phyloP scores from a whole-genome alignment of 2,888 invertebrate species.

The Trichopoda pennipes region DNA sequence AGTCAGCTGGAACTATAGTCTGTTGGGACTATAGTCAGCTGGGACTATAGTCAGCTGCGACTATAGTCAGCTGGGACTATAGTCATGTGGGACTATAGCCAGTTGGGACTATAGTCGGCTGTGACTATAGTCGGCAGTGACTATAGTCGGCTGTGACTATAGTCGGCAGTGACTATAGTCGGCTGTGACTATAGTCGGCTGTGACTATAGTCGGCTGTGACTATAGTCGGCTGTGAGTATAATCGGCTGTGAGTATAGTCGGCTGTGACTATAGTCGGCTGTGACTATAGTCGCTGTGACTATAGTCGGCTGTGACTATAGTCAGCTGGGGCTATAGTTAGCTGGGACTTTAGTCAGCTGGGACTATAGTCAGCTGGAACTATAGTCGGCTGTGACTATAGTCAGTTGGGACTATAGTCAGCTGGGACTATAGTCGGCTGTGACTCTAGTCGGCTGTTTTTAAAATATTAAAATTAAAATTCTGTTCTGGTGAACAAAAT shows the following conservation, averaged over 20 bases:
- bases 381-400: neutral
- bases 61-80: too few relatives aligned
- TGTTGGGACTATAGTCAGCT: too few relatives aligned
- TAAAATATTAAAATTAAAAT: too few relatives aligned
- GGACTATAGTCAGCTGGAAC: neutral
- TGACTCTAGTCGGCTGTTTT: too few relatives aligned
- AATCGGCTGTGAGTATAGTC: neutral
- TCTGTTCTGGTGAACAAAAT: too few relatives aligned
- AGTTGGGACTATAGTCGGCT: too few relatives aligned
- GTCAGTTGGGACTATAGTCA: neutral
- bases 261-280: neutral
- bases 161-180: neutral
- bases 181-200: neutral
- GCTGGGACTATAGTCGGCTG: neutral
- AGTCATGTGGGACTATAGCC: too few relatives aligned
- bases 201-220: neutral
- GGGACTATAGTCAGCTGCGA: too few relatives aligned
- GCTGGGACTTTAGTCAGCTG: neutral
- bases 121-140: too few relatives aligned
- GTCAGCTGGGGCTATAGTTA: neutral
- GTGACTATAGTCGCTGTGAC: neutral
- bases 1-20: too few relatives aligned
- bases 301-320: too few relatives aligned
- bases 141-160: neutral
- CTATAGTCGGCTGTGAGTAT: neutral